Base-by-base conservation (phyloP, 1,140 invertebrate genomes). In the Periplaneta americana region DNA sequence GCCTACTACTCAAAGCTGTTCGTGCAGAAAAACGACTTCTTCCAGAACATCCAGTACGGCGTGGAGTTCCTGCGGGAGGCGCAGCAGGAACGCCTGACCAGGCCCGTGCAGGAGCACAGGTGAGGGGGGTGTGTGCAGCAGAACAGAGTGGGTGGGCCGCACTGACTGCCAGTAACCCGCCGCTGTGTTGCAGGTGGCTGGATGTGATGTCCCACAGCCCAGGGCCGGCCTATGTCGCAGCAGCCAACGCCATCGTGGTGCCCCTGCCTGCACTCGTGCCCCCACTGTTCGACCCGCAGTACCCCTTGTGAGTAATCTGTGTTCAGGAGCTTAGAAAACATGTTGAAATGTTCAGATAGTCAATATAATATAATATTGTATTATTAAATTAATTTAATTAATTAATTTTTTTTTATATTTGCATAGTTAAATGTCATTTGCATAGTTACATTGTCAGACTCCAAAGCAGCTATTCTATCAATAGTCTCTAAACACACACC, bases 11-110 rank as follows among this genome's bases (percentile, higher is more conserved):
- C 83, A 10, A 84, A 86, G 33, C 84, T 91, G 75, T 87, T 85
- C 28, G 85, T 91, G 31, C 87, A 90, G 79, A 90, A 88, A 81
- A 86, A 88, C 75, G 88, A 91, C 83, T 89, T 91, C 74, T 91
- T 91, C 82, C 85, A 86, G 75, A 91, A 90, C 81, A 84, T 90
- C 8, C 84, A 86, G 74, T 88, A 87, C 84, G 87, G 87, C 6
- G 86, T 89, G 35, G 81, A 80, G 9, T 91, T 90, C 82, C 28
- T 85, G 11, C 82, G 85, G 32, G 85, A 87, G 74, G 82, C 86
- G 39, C 83, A 86, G 39, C 85, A 88, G 80, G 84, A 79, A 31
- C 80, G 85, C 22, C 82, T 88, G 15, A 84, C 83, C 1, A 82
- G 83, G 9, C 86, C 86, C n/a, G 79, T 84, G 15, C 84, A 85